A percentile compares a stretch with the other conserved stretches of the same genome.
These are phyloP conservation scores for Crenuchus spilurus DNA, from an alignment of 2,797 vertebrate species.

Conservation along the genomic window DNA sequence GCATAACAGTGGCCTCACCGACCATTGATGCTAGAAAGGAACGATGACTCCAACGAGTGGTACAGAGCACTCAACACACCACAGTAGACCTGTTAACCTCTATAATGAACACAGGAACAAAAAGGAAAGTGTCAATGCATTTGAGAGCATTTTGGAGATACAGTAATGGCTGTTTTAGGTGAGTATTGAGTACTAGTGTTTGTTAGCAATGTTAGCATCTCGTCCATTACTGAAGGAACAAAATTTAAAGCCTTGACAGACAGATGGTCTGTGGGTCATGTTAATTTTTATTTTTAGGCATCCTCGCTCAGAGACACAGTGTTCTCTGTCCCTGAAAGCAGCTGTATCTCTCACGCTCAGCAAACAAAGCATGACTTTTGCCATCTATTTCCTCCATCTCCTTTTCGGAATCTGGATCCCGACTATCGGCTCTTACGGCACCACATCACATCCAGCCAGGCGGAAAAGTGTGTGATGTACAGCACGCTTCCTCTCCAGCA, in stretches of 20 bases:
- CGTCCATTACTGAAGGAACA: no score
- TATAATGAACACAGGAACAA: no score
- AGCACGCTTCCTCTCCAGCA: slow-evolving; percentile 1
- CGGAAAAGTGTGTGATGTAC: slow-evolving; percentile 40
- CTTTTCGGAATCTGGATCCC: slow-evolving; percentile 16
- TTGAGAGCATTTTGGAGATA: no score
- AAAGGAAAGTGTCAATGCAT: no score
- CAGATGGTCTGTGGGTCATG: background rate
- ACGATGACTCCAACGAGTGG: no score
- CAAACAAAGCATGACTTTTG: slow-evolving; percentile 47
- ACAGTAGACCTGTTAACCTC: no score
- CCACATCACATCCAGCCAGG: slow-evolving; percentile 38
- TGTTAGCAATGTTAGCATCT: no score
- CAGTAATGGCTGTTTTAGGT: no score
- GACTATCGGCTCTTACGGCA: slow-evolving; percentile 11
- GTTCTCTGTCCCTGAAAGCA: slow-evolving; percentile 50
- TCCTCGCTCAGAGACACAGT: slow-evolving; percentile 37
- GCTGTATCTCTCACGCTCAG: slow-evolving; percentile 54
- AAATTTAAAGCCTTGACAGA: no score
- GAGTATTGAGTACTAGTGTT: background rate
- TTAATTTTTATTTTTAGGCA: slow-evolving; percentile 43
- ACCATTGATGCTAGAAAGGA: no score
- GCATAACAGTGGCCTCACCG: no score
- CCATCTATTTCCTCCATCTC: slow-evolving; percentile 35
- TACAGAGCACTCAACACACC: no score